phyloP scores from a whole-genome alignment of 2,797 vertebrate genomes.

The Argentina silus region DNA sequence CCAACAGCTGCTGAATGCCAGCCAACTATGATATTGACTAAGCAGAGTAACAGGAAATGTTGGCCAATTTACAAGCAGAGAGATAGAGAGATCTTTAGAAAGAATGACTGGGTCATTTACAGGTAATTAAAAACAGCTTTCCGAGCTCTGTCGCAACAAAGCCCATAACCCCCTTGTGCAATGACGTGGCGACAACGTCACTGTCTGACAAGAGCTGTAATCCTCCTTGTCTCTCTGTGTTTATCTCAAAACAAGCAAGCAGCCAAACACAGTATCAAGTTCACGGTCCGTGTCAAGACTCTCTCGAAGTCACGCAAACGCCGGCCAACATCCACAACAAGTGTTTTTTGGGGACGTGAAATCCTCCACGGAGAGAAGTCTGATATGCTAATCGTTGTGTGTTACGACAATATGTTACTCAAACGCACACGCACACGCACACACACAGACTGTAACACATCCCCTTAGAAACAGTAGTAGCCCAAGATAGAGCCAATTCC shows the following conservation, averaged over 20 bases:
- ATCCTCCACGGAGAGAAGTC: too few species aligned
- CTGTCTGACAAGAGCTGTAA: background rate
- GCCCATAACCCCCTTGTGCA: slow-evolving; percentile 11
- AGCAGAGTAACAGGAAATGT: slow-evolving; percentile 69
- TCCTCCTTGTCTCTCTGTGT: slow-evolving; percentile 26
- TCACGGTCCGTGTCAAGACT: background rate
- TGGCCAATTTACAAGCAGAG: slow-evolving; percentile 64
- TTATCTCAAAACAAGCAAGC: slow-evolving; percentile 35
- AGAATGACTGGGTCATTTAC: slow-evolving; percentile 57
- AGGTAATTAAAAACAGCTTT: slow-evolving; percentile 43
- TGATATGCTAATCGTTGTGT: too few species aligned
- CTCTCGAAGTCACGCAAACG: too few species aligned
- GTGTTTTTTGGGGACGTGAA: too few species aligned
- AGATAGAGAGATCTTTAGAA: slow-evolving; percentile 53
- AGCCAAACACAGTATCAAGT: background rate
- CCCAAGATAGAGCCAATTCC: slow-evolving; percentile 45
- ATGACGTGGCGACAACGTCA: slow-evolving; percentile 9
- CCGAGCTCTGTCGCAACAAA: slow-evolving; percentile 26
- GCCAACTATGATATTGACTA: slow-evolving; percentile 72
- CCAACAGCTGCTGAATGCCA: slow-evolving; percentile 68
- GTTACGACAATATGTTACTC: background rate
- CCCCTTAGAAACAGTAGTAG: slow-evolving; percentile 38
- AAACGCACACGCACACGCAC: background rate
- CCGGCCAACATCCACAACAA: background rate
- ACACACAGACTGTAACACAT: background rate